These are phyloP conservation scores for Rhagoletis pomonella DNA, from an alignment of 1,140 invertebrate genomes.

Conservation along the genomic window DNA sequence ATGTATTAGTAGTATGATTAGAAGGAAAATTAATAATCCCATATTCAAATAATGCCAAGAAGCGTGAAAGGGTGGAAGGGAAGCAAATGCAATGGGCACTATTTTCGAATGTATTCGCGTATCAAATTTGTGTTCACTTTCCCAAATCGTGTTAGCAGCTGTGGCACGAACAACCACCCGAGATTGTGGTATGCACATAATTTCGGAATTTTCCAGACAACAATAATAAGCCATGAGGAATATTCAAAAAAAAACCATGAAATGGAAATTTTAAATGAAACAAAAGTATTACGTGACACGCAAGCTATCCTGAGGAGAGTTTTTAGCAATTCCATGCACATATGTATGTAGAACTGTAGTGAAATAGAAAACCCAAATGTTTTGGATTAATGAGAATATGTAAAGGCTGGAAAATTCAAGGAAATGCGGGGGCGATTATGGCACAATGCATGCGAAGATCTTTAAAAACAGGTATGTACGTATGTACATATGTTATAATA, in stretches of 20 bases:
- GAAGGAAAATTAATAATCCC: slow-evolving; percentile 22
- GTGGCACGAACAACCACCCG: neutral
- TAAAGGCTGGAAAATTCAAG: no score
- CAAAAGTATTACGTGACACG: slow-evolving; percentile 14
- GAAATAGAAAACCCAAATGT: no score
- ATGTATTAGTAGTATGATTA: neutral
- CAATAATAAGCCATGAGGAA: neutral
- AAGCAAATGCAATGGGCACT: neutral
- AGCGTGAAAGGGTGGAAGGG: neutral
- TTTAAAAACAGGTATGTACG: neutral
- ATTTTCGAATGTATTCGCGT: neutral
- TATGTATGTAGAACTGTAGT: neutral
- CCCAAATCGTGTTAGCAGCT: neutral
- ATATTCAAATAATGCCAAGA: neutral
- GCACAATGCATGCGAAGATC: neutral
- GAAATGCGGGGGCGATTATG: neutral
- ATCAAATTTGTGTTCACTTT: neutral
- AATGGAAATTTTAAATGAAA: slow-evolving; percentile 20
- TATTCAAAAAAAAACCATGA: neutral
- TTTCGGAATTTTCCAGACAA: slow-evolving; percentile 19
- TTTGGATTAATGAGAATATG: no score
- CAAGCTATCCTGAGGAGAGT: neutral
- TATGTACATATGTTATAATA: neutral
- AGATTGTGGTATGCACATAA: neutral
- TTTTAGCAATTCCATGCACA: neutral